phyloP scores from a whole-genome alignment of 2,113 vertebrate species.

The Lepus europaeus region DNA sequence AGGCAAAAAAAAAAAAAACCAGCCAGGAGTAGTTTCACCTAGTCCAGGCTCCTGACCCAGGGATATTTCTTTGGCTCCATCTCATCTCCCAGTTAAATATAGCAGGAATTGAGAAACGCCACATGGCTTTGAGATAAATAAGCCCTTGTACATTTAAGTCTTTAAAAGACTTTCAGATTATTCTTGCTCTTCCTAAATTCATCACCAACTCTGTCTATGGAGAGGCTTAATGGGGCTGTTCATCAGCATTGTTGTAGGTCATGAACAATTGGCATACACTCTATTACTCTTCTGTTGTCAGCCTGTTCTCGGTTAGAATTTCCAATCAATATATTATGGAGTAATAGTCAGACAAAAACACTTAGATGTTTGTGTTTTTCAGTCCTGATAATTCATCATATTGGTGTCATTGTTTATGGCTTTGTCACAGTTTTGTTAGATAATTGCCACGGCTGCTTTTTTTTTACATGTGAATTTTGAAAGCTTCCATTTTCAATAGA shows the following conservation, averaged over 20 bases:
- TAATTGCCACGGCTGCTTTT: neutral
- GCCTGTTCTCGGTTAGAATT: conserved; percentile 30
- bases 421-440: neutral
- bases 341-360: conserved; percentile 24
- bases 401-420: neutral
- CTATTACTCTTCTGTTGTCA: neutral
- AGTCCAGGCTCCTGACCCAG: neutral
- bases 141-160: neutral
- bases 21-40: neutral
- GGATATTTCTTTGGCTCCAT: too few relatives aligned
- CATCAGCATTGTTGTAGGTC: neutral
- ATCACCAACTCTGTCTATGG: neutral
- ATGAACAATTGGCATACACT: neutral
- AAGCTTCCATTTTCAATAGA: conserved; percentile 40
- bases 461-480: conserved; percentile 20
- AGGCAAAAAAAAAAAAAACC: neutral
- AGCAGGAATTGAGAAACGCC: neutral
- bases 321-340: conserved; percentile 33
- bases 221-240: neutral
- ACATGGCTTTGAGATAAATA: neutral
- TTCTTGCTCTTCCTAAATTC: neutral
- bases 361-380: conserved; percentile 4
- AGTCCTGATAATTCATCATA: neutral
- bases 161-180: neutral
- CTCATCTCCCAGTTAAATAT: neutral